Base-by-base conservation (phyloP, 1,140 invertebrate species). In the Cydia pomonella region DNA sequence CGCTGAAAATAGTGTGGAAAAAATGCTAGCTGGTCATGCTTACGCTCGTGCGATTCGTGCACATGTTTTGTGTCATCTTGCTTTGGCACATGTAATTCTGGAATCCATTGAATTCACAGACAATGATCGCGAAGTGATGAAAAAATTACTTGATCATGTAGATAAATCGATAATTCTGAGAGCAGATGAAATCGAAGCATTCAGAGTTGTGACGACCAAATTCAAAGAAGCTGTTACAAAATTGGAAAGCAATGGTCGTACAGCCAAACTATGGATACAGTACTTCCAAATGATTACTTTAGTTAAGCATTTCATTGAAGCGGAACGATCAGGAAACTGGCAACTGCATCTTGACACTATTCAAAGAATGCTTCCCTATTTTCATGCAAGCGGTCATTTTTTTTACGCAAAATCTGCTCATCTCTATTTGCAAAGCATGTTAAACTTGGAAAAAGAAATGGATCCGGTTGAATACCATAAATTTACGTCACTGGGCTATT, bases 381-480 rank as follows among this genome's bases (percentile, higher is more conserved):
- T 93, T 81, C 88, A 92, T 79, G 89, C 92, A 4, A 72, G 80
- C 75, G 92, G 93, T 13, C 93, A 94, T 79, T 89, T 89, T 76
- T 73, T 87, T 23, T 93, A 93, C 81, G 87, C 91, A 6, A 94
- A 94, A 86, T 91, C 87, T 73, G 80, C 80, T 47, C 85, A 89
- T 44, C 71, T 93, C 18, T 94, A 93, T 80, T 73, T 94, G 12
- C 89, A 93, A 86, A 78, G 93, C 81, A 93, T 90, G 90, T 0
- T 62, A 73, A 41, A 82, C 53, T 47, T 86, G 23, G 71, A 81
- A 25, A 76, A 83, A 72, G 83, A 69, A 77, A 77, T 87, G 75
- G 74, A 82, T 87, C 72, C 81, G 74, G 69, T 82, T 23, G 75
- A 41, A 82, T 88, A 84, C 85, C 63, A 88, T 50, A 88, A 87